Evolutionary conservation across 1,140 invertebrate species (phyloP).

Genomic region (Trichoplusia ni): DNA sequence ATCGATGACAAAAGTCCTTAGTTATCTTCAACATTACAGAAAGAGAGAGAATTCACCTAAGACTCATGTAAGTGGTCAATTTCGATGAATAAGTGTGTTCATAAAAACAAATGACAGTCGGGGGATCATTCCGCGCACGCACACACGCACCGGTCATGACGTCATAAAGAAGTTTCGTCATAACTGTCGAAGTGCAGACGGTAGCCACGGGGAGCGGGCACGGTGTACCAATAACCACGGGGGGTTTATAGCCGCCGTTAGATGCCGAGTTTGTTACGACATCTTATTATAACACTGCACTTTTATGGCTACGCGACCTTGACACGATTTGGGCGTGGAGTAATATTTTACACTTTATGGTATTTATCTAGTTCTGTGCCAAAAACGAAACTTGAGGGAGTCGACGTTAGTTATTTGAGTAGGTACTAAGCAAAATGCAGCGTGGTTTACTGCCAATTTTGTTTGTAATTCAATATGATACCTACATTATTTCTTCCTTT

Average conservation of each 20-base stretch:
- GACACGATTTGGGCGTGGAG: not conserved
- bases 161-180: not conserved
- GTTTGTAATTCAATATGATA: no score
- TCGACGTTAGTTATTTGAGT: no score
- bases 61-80: no score
- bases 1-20: no score
- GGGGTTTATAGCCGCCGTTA: not conserved
- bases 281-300: not conserved
- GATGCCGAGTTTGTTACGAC: not conserved
- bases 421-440: no score
- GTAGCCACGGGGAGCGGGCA: not conserved
- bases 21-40: no score
- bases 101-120: not conserved
- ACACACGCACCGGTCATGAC: not conserved
- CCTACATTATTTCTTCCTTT: no score
- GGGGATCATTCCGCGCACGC: not conserved
- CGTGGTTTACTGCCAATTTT: no score
- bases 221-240: not conserved
- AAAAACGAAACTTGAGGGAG: not conserved
- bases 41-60: no score
- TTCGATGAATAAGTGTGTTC: no score
- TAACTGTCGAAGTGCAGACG: constrained; percentile 17
- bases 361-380: not conserved
- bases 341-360: not conserved
- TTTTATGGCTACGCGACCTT: not conserved